These are phyloP conservation scores for Cephalopholis sonnerati DNA, from an alignment of 2,113 vertebrate species.

Conservation along the genomic window DNA sequence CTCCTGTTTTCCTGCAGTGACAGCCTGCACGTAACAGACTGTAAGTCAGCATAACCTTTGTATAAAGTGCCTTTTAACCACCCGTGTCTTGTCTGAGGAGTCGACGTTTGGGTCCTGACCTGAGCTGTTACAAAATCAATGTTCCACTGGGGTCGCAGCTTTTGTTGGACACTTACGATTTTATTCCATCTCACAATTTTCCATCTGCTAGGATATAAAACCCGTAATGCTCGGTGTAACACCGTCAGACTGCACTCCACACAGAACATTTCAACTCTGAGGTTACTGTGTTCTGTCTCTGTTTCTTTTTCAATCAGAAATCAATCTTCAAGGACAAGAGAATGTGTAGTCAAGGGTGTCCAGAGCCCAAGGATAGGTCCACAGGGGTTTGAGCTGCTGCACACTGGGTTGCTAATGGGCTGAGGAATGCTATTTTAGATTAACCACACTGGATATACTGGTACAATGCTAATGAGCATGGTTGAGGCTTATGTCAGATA, in stretches of 20 bases:
- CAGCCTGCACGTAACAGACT: too few species aligned
- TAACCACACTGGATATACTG: not conserved
- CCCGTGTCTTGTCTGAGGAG: not conserved
- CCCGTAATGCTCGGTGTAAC: not conserved
- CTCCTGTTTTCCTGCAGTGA: not conserved
- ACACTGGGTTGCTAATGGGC: not conserved
- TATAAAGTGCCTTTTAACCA: slow-evolving; percentile 23
- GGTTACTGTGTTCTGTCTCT: not conserved
- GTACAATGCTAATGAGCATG: slow-evolving; percentile 14
- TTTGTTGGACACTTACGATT: not conserved
- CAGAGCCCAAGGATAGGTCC: slow-evolving; percentile 2
- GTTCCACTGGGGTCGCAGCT: not conserved
- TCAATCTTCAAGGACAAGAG: not conserved
- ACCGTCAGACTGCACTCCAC: not conserved
- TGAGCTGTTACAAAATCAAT: not conserved
- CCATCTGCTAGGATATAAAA: not conserved
- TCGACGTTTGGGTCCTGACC: not conserved
- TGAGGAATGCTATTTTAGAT: not conserved
- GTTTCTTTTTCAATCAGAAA: not conserved
- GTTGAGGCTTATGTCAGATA: slow-evolving; percentile 15
- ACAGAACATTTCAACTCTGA: not conserved
- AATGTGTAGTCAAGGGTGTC: not conserved
- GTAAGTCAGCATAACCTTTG: not conserved
- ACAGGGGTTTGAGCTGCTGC: not conserved
- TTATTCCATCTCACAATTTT: slow-evolving; percentile 12